Evolutionary conservation across 2,888 invertebrate genomes (phyloP), one percentile per base, ranked within the genome.

Genomic region (Agrotis ipsilon): DNA sequence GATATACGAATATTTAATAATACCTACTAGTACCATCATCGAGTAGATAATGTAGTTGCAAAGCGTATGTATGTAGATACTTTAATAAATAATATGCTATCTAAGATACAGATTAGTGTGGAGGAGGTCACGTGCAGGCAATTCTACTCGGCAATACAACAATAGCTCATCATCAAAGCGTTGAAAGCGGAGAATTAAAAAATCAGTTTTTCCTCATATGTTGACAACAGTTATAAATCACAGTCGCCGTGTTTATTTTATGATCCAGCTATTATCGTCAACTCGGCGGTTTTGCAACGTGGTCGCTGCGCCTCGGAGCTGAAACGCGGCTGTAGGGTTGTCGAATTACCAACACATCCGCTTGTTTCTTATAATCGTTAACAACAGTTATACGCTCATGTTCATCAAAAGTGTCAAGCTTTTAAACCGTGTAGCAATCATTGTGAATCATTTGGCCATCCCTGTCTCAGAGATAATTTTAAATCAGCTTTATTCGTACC

Each of bases 191-290:
- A 90, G 90, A 91, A 92, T 92, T 92, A 93, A 93, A 93, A 91
- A 92, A 89, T 90, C 87, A 90, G 92, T 91, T 93, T 93, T 94
- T 93, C 93, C 90, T 92, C 90, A 86, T 88, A 85, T 83, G 92
- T 92, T 93, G 94, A 94, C 93, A 93, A 87, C 89, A 86, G 92
- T 87, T 92, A 91, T 94, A 94, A 94, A 95, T 94, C 94, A 94
- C 90, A 83, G 91, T 89, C 87, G 87, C 90, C 85, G 93, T 93
- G 94, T 94, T 94, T 94, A 93, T 93, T 95, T 95, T 94, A 94
- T 93, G 93, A 94, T 93, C 91, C 86, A 88, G 93, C 93, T 94
- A 94, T 94, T 94, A 95, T 93, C 93, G 94, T 93, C 92, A 93
- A 92, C 91, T 90, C 89, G 88, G 92, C 85, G 93, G 94, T 94